A percentile compares a stretch with the other conserved stretches of the same genome.
Evolutionary conservation across 1,140 invertebrate genomes (phyloP).

Genomic region (Lucilia cuprina): DNA sequence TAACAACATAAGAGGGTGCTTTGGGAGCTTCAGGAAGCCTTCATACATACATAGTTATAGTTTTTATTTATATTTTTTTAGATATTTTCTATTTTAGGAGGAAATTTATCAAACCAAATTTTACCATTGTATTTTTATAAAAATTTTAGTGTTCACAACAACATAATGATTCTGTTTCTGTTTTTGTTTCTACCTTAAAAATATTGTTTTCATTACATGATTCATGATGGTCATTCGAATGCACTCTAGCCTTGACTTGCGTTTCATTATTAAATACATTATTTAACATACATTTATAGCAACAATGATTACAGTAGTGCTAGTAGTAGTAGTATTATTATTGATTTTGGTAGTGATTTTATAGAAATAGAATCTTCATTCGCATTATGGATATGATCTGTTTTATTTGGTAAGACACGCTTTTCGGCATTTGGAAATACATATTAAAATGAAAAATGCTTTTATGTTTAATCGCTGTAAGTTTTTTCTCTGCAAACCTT

Average conservation of each 20-base stretch:
- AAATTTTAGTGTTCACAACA: not conserved
- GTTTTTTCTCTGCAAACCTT: not conserved
- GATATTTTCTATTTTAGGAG: not conserved
- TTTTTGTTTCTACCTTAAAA: not conserved
- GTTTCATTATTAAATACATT: not conserved
- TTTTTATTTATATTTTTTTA: not conserved
- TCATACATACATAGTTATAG: not conserved
- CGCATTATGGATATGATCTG: not conserved
- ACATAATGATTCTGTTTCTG: not conserved
- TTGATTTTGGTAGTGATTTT: not conserved
- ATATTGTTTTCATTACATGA: not conserved
- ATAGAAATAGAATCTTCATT: constrained; percentile 5
- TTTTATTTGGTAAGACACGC: not conserved
- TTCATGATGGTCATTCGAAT: not conserved
- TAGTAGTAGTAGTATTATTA: not conserved
- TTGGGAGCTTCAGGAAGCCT: constrained; percentile 18
- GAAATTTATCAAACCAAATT: constrained; percentile 11
- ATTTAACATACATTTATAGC: not conserved
- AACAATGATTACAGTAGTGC: not conserved
- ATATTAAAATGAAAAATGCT: not conserved
- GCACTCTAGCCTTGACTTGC: not conserved
- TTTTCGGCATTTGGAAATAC: not conserved
- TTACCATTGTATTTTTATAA: not conserved
- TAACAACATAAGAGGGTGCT: constrained; percentile 3
- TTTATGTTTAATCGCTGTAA: not conserved